A percentile compares a stretch with the other conserved stretches of the same genome.
Evolutionary conservation across 37 sponge, comb jelly and placozoan genomes (phyloP).

Genomic region (Halisarca cf. caerulea): DNA sequence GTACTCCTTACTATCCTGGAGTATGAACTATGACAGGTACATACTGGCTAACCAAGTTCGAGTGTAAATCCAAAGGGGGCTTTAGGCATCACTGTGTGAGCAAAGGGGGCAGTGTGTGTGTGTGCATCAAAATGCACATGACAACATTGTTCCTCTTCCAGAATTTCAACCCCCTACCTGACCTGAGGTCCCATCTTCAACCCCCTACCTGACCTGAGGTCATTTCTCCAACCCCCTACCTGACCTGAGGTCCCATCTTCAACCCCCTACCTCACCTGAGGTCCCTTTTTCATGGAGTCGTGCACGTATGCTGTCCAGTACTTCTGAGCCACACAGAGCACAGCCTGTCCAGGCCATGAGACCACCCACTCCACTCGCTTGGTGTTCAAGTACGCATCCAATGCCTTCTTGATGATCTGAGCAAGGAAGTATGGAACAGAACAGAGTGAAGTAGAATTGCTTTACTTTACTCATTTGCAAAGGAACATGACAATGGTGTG

Average conservation of each 20-base stretch:
- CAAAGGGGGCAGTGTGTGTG: too few relatives aligned
- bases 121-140: too few relatives aligned
- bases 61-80: too few relatives aligned
- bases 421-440: background rate
- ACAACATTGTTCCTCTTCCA: too few relatives aligned
- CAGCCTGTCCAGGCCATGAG: slow-evolving; percentile 94
- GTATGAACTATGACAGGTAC: too few relatives aligned
- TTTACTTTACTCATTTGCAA: too few relatives aligned
- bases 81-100: too few relatives aligned
- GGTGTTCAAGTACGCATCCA: slow-evolving; percentile 65
- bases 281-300: slow-evolving; percentile 85
- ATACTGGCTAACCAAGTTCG: too few relatives aligned
- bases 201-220: background rate
- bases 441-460: too few relatives aligned
- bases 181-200: background rate
- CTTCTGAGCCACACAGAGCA: slow-evolving; percentile 95
- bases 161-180: background rate
- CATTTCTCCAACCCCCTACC: slow-evolving; percentile 8
- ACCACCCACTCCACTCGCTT: slow-evolving; percentile 91
- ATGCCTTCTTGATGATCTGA: slow-evolving; percentile 74
- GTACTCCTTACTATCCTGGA: too few relatives aligned
- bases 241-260: background rate
- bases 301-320: slow-evolving; percentile 93
- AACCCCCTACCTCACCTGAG: slow-evolving; percentile 34
- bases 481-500: too few relatives aligned